These are phyloP conservation scores for Cecidostiba fungosa DNA, from an alignment of 2,888 invertebrate genomes.

Conservation along the genomic window DNA sequence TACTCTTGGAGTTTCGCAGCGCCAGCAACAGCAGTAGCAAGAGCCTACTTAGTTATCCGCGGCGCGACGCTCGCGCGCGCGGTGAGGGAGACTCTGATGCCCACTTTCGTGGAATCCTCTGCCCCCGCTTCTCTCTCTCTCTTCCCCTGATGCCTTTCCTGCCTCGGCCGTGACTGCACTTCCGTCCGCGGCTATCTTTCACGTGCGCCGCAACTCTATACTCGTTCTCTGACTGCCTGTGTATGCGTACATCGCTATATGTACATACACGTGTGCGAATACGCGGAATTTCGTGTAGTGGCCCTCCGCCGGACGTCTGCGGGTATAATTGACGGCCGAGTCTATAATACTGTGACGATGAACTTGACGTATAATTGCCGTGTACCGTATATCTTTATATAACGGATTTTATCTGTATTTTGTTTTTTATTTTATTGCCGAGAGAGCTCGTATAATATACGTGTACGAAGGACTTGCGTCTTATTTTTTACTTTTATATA, in stretches of 20 bases:
- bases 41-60: conserved; percentile 52
- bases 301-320: background rate
- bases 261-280: background rate
- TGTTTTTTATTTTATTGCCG: background rate
- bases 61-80: background rate
- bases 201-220: conserved; percentile 4
- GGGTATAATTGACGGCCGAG: background rate
- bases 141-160: background rate
- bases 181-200: conserved; percentile 42
- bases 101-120: conserved; percentile 41
- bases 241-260: too few relatives aligned
- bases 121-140: background rate
- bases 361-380: background rate
- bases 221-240: background rate
- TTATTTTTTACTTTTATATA: conserved; percentile 5
- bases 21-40: too few relatives aligned
- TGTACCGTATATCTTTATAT: background rate
- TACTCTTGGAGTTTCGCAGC: conserved; percentile 42
- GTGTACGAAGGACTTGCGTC: background rate
- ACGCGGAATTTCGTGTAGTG: background rate
- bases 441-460: background rate
- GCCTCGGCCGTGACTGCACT: conserved; percentile 21
- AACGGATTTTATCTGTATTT: background rate
- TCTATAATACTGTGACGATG: background rate
- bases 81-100: background rate